Evolutionary conservation across 2,113 vertebrate genomes (phyloP).

Genomic region (Acrocephalus arundinaceus): DNA sequence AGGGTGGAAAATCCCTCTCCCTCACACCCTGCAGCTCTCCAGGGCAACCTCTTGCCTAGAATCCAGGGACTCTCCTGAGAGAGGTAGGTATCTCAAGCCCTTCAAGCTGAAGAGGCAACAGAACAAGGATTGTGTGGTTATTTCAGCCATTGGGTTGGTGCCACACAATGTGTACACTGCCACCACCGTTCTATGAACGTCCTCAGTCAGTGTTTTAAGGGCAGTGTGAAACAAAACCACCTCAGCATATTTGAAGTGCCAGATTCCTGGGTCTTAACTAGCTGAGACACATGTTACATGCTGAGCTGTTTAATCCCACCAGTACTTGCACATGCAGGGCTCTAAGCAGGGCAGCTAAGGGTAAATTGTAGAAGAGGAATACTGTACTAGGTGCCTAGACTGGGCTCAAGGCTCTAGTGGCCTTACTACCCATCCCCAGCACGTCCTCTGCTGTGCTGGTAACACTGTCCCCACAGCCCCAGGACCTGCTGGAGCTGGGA

Average conservation of each 20-base stretch:
- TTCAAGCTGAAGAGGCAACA: neutral
- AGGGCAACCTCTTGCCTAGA: neutral
- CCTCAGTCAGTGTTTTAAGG: neutral
- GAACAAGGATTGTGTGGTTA: neutral
- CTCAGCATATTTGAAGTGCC: conserved; percentile 25
- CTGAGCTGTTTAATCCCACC: conserved; percentile 37
- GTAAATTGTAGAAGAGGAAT: neutral
- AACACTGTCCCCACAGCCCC: neutral
- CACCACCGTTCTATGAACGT: rapidly evolving
- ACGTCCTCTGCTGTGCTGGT: neutral
- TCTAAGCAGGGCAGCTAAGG: neutral
- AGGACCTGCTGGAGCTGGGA: neutral
- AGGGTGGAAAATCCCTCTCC: neutral
- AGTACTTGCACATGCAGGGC: neutral
- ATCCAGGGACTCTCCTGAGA: neutral
- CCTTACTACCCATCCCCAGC: neutral
- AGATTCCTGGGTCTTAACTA: conserved; percentile 49
- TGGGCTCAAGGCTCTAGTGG: neutral
- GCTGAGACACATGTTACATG: conserved; percentile 1
- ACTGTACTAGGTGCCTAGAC: neutral
- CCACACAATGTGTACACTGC: no score
- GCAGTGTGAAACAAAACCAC: neutral
- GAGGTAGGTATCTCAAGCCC: neutral
- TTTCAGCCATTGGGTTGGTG: neutral
- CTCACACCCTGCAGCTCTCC: neutral